Conservation (phyloP, 2,797 vertebrate genomes). For the Phataginus tricuspis region DNA sequence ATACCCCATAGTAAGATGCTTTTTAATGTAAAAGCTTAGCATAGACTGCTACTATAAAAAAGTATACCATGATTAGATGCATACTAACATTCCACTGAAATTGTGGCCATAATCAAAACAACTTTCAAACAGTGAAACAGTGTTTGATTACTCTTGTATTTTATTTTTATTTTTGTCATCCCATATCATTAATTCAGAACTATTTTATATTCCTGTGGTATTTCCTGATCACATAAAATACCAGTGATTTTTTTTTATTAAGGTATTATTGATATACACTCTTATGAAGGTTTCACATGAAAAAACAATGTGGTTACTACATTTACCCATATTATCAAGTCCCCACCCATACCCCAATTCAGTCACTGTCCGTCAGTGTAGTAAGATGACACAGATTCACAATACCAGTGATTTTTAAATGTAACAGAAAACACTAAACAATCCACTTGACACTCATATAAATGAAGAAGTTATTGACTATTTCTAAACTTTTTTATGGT, state of each 20-base stretch:
- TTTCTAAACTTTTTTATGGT: not conserved
- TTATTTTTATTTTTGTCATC: not conserved
- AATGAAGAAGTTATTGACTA: not conserved
- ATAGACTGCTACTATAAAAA: not conserved
- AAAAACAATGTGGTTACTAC: too few species aligned
- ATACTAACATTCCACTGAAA: not conserved
- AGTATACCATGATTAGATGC: not conserved
- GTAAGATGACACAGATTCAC: too few species aligned
- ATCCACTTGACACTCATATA: not conserved
- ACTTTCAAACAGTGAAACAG: not conserved
- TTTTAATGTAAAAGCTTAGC: not conserved
- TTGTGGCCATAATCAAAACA: not conserved
- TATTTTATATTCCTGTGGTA: not conserved
- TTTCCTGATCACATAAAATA: not conserved
- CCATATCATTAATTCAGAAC: not conserved
- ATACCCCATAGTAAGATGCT: not conserved
- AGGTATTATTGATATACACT: too few species aligned
- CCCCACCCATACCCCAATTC: too few species aligned
- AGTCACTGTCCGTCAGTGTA: too few species aligned
- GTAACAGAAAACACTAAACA: not conserved
- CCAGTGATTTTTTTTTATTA: not conserved
- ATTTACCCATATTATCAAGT: too few species aligned
- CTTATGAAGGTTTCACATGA: too few species aligned
- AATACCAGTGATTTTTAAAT: not conserved
- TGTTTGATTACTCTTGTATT: not conserved